Evolutionary conservation across 1,140 invertebrate genomes (phyloP).

Genomic region (Drosophila erecta): DNA sequence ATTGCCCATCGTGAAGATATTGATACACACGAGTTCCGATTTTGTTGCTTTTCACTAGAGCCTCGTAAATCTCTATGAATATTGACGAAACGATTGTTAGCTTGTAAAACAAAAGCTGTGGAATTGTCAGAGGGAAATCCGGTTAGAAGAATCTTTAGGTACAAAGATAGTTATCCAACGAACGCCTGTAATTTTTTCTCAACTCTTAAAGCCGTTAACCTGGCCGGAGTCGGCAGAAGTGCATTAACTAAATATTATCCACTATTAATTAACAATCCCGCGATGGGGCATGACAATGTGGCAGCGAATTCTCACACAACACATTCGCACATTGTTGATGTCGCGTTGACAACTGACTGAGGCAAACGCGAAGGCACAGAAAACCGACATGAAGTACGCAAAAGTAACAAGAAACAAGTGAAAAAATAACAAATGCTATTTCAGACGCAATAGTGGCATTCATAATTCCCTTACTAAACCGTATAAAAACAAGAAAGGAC

Average conservation of each 20-base stretch:
- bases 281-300: constrained; percentile 51
- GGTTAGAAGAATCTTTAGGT: constrained; percentile 6
- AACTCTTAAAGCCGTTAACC: constrained; percentile 14
- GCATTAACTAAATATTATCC: constrained; percentile 43
- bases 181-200: constrained; percentile 1
- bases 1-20: constrained; percentile 29
- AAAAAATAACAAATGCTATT: constrained; percentile 2
- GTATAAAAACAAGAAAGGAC: no score
- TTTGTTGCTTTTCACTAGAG: constrained; percentile 18
- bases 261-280: constrained; percentile 51
- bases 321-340: constrained; percentile 66
- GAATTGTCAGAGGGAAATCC: constrained; percentile 7
- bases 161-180: constrained; percentile 11
- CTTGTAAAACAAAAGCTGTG: neutral
- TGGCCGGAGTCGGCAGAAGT: constrained; percentile 13
- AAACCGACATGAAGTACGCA: constrained; percentile 42
- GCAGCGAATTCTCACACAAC: constrained; percentile 68
- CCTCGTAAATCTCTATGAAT: constrained; percentile 21
- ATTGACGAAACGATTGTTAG: constrained; percentile 4
- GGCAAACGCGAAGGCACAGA: neutral
- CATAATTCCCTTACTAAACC: neutral
- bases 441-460: neutral
- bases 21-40: constrained; percentile 23
- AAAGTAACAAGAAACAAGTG: constrained; percentile 32
- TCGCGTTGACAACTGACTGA: constrained; percentile 53